These are phyloP conservation scores for Montipora efflorescens DNA, from an alignment of 64 coral and sea anemone genomes.

Conservation along the genomic window DNA sequence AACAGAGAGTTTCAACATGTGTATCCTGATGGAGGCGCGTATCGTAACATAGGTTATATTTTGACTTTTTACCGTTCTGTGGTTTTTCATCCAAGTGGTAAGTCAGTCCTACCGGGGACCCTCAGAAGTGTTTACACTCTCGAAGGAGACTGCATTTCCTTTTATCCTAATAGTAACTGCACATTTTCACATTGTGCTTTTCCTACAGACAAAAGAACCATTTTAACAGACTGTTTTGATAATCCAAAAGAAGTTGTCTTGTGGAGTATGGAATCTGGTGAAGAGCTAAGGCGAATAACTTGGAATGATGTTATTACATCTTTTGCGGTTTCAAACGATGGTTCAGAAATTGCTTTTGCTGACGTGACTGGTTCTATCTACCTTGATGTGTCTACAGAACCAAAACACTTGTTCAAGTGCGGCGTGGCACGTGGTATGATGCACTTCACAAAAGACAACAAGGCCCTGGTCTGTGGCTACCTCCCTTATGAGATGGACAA, in stretches of 20 bases:
- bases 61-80: conserved; percentile 11
- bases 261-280: conserved; percentile 11
- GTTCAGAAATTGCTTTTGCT: background rate
- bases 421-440: background rate
- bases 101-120: background rate
- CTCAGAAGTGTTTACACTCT: background rate
- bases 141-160: background rate
- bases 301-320: background rate
- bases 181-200: background rate
- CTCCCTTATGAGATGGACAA: background rate
- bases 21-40: background rate
- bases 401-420: too few relatives aligned
- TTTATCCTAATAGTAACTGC: background rate
- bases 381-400: background rate
- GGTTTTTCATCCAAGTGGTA: background rate
- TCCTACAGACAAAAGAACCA: background rate
- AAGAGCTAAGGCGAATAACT: background rate
- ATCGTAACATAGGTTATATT: background rate
- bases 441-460: conserved; percentile 3
- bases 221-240: background rate
- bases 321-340: background rate
- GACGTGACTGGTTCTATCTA: background rate
- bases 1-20: background rate
- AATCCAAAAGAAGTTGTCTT: background rate
- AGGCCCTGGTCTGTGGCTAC: background rate